Base-by-base conservation (phyloP, 2,888 invertebrate species). In the Drosophila meridionalis region DNA sequence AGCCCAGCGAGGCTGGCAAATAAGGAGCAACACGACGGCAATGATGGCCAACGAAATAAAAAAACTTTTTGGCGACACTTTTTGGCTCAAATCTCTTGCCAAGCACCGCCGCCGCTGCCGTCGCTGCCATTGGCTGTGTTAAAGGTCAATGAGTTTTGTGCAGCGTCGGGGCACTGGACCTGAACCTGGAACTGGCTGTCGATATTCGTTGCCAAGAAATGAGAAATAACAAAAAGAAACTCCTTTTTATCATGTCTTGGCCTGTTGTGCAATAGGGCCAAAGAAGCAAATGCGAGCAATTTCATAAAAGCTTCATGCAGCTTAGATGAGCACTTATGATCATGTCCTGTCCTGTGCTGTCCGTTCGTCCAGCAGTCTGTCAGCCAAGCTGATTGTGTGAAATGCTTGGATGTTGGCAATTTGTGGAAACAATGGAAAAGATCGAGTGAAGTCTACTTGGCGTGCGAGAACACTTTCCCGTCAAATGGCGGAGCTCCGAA, bases 11-110 rank as follows among this genome's bases (percentile, higher is more conserved):
- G 71, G 73, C 88, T 74, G 83, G 84, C 87, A 85, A 87, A 87
- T 89, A 85, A 89, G 86, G 89, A 89, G 89, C 86, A 86, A 89
- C 89, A 86, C 89, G 85, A 89, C 70, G 70, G 52, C 81, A 69
- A 77, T 73, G 81, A 78, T 78, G 88, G 69, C 82, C 73, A 75
- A 75, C 52, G 58, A 66, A 45, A 56, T 5, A 48, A 40, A 74
- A 72, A 72, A 78, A 57, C 68, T 64, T 62, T 52, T 78, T 78
- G 89, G 88, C 78, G 86, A 89, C 87, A 89, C 78, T 89, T 83
- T 89, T 83, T 71, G 80, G 52, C 58, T 34, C 30, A 74, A 70
- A 71, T 79, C 78, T 78, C 52, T 76, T 78, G 76, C 63, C 79
- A 64, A 78, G 52, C 50, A 62, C 52, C 64, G 59, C 38, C 48